Base-by-base conservation (phyloP, 1,140 invertebrate genomes). In the Anastrepha ludens region DNA sequence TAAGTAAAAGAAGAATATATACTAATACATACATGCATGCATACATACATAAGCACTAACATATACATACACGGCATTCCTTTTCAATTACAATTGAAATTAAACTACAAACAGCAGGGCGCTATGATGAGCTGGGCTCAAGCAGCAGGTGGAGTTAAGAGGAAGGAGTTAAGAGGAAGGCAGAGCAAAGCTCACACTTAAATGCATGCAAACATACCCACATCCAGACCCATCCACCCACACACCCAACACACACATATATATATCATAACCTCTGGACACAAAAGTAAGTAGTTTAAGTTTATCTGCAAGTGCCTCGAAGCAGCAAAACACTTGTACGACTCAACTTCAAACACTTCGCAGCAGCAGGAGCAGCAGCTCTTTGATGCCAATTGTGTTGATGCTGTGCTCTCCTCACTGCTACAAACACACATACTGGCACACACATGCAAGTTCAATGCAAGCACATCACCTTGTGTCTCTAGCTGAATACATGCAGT, bases 21-120 rank as follows among this genome's bases (percentile, higher is more conserved):
- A 20, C 67, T 44, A 74, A 44, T 47, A 47, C 15, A 44, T 41
- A 74, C 29, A n/a, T 64, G 17, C 60, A 64, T 15, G 5, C 60
- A 13, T 17, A 64, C 60, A 17, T 17, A 64, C 17, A 17, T 81
- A 9, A 11, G 47, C 6, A n/a, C 2, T 55, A 0, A 67, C 47
- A 6, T 11, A 13, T 81, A 81, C 47, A 55, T 29, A 58, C 11
- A 0, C 1, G 29, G 29, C 29, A 81, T 81, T 55, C 47, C 20
- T 81, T 81, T 81, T 81, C 74, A 81, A 81, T 81, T 81, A 81
- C 74, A 81, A 81, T 81, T 81, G 74, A 44, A 81, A 81, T 81
- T 81, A 81, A 81, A 81, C 47, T 81, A 81, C 74, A 58, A 81
- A 15, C 74, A 81, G 47, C 74, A 81, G 47, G 74, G 47, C 74